A percentile compares a stretch with the other conserved stretches of the same genome.
Evolutionary conservation across 2,888 invertebrate genomes (phyloP).

Genomic region (Polietes domitor): DNA sequence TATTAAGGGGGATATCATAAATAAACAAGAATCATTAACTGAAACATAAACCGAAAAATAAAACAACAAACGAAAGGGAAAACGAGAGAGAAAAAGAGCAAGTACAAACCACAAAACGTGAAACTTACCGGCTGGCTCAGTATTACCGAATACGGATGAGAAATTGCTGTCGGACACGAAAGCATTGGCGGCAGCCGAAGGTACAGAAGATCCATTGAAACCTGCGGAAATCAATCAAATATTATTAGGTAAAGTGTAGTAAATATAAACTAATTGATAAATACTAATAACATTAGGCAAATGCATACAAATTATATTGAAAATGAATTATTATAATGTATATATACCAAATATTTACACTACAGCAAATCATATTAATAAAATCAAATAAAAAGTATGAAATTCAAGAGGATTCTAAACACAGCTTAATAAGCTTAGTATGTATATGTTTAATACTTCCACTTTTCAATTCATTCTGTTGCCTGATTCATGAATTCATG

Average conservation of each 20-base stretch:
- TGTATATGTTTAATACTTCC: too few relatives aligned
- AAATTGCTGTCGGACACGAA: slow-evolving; percentile 94
- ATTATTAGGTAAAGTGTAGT: not conserved
- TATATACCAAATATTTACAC: too few relatives aligned
- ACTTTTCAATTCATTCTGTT: too few relatives aligned
- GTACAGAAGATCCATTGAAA: slow-evolving; percentile 80
- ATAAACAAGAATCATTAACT: slow-evolving; percentile 45
- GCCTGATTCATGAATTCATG: too few relatives aligned
- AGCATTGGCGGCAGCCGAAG: slow-evolving; percentile 82
- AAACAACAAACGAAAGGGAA: slow-evolving; percentile 27
- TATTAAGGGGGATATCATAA: not conserved
- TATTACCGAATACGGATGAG: slow-evolving; percentile 92
- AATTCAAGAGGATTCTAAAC: too few relatives aligned
- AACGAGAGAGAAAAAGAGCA: not conserved
- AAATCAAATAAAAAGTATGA: too few relatives aligned
- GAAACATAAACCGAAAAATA: slow-evolving; percentile 47
- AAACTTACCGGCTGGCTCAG: slow-evolving; percentile 85
- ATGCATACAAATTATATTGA: too few relatives aligned
- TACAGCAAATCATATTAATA: too few relatives aligned
- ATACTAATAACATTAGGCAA: too few relatives aligned
- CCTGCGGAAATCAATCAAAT: slow-evolving; percentile 73
- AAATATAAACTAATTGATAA: too few relatives aligned
- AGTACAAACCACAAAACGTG: slow-evolving; percentile 41
- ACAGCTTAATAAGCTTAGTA: too few relatives aligned
- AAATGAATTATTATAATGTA: too few relatives aligned